Percentiles rank a stretch among this genome's conserved stretches.
These are phyloP conservation scores for Oconnorella tubifera DNA, from an alignment of 2,888 invertebrate species.

Conservation along the genomic window DNA sequence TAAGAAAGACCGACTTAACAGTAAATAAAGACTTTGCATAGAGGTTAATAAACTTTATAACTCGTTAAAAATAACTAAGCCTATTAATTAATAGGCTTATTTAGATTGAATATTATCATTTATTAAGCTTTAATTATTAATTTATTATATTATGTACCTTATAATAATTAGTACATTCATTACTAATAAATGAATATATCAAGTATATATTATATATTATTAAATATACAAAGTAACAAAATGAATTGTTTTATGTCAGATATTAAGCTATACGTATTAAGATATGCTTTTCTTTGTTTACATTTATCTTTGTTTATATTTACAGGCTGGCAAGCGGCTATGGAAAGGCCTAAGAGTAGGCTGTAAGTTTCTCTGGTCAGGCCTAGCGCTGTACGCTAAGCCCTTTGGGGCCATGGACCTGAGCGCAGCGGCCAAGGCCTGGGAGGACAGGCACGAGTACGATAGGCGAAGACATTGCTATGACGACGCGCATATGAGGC, in stretches of 20 bases:
- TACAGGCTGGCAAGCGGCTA: neutral
- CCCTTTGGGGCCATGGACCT: slow-evolving; percentile 6
- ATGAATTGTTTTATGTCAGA: neutral
- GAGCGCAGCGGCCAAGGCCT: neutral
- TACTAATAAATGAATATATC: neutral
- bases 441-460: neutral
- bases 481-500: too few species aligned
- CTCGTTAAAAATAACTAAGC: too few species aligned
- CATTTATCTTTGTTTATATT: neutral
- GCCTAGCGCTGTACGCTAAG: slow-evolving; percentile 2
- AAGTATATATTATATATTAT: neutral
- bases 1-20: too few species aligned
- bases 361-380: slow-evolving; percentile 7
- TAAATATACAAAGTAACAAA: neutral
- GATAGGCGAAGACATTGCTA: too few species aligned
- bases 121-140: too few species aligned
- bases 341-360: neutral
- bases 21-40: too few species aligned
- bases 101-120: too few species aligned
- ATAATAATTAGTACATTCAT: neutral
- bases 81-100: too few species aligned
- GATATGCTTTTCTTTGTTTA: neutral
- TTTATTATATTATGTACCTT: too few species aligned
- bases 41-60: too few species aligned
- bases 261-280: neutral